phyloP scores from a whole-genome alignment of 2,113 vertebrate species.

The Ifrita kowaldi region DNA sequence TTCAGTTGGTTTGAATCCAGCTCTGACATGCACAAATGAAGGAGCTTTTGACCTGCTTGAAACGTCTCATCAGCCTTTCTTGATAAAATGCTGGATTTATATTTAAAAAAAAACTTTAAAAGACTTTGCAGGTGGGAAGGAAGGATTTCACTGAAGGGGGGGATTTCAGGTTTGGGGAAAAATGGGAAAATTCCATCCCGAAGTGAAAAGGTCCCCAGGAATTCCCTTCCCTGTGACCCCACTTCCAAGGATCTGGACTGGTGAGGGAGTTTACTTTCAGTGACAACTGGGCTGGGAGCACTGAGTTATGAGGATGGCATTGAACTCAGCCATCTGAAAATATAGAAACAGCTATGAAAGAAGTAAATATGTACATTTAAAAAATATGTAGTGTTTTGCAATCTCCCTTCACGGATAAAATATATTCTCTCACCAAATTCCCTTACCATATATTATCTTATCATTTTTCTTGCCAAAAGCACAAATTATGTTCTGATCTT shows the following conservation, averaged over 20 bases:
- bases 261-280: background rate
- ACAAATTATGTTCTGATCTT: background rate
- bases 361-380: accelerated
- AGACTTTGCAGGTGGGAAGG: background rate
- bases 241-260: background rate
- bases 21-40: background rate
- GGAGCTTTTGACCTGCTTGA: background rate
- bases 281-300: background rate
- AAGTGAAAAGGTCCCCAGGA: background rate
- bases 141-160: background rate
- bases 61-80: background rate
- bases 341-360: accelerated
- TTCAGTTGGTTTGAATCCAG: background rate
- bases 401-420: background rate
- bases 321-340: background rate
- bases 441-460: too few relatives aligned
- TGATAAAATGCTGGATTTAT: background rate
- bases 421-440: background rate
- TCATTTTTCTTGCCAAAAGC: background rate
- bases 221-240: background rate
- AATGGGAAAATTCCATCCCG: background rate
- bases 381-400: accelerated
- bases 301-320: background rate
- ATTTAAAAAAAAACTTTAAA: background rate
- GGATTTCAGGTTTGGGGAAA: background rate